Evolutionary conservation across 2,113 vertebrate genomes (phyloP).

Genomic region (Lichenostomus cassidix): DNA sequence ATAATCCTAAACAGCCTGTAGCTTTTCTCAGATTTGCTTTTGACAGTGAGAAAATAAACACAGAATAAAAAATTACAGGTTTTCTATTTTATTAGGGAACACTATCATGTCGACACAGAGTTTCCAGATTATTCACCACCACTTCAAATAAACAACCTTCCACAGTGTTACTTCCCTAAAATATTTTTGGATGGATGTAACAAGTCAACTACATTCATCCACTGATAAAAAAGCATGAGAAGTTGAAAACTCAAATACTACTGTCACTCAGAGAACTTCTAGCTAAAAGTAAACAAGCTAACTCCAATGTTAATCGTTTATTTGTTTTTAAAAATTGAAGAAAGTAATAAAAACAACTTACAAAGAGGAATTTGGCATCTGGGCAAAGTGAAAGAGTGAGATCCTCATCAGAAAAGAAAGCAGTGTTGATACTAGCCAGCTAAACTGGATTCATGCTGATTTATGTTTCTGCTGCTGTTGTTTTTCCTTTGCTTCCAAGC

Average conservation of each 20-base stretch:
- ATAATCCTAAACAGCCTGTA: slow-evolving; percentile 38
- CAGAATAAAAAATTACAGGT: slow-evolving; percentile 26
- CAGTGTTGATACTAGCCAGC: slow-evolving; percentile 15
- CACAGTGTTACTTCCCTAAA: slow-evolving; percentile 13
- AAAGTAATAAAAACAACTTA: slow-evolving; percentile 58
- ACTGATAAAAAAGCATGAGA: neutral
- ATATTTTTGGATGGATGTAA: slow-evolving; percentile 51
- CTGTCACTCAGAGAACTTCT: slow-evolving; percentile 50
- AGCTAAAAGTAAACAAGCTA: slow-evolving; percentile 62
- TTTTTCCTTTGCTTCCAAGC: slow-evolving; percentile 13
- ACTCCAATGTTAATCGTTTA: slow-evolving; percentile 57
- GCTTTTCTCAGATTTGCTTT: slow-evolving; percentile 57
- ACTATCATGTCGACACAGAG: neutral
- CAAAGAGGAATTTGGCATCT: slow-evolving; percentile 13
- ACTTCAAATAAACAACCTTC: slow-evolving; percentile 64
- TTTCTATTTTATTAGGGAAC: slow-evolving; percentile 58
- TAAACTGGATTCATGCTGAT: neutral
- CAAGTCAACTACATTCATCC: slow-evolving; percentile 31
- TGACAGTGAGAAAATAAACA: slow-evolving; percentile 33
- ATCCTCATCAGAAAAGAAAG: slow-evolving; percentile 39
- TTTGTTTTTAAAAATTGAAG: slow-evolving; percentile 65
- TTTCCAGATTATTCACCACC: slow-evolving; percentile 50
- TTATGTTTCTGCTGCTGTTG: neutral
- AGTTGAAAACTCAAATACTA: slow-evolving; percentile 51
- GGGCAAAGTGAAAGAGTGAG: neutral